phyloP scores from a whole-genome alignment of 2,797 vertebrate genomes.

The Alcedo quadribrachys region DNA sequence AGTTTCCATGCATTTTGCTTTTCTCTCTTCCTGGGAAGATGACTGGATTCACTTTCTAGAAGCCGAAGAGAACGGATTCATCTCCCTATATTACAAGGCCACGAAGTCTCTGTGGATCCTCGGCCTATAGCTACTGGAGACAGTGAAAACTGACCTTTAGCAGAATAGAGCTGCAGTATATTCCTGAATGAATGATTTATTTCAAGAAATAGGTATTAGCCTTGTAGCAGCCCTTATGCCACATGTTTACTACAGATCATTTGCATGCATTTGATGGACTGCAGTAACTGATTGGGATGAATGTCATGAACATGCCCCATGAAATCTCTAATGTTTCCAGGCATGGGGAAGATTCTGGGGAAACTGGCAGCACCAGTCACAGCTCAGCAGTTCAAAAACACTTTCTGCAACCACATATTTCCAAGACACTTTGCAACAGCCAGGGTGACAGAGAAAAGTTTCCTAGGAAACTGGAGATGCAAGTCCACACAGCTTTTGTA shows the following conservation, averaged over 20 bases:
- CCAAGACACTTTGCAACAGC: not conserved
- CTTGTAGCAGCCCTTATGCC: not conserved
- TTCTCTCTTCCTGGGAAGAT: not conserved
- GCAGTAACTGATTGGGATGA: not conserved
- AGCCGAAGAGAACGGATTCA: not conserved
- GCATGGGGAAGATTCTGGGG: not conserved
- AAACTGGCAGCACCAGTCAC: not conserved
- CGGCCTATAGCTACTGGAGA: not conserved
- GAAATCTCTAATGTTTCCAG: not conserved
- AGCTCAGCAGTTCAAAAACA: not conserved
- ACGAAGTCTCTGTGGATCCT: not conserved
- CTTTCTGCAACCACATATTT: not conserved
- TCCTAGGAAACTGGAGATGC: not conserved
- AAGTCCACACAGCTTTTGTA: not conserved
- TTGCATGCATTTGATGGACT: not conserved
- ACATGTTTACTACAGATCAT: not conserved
- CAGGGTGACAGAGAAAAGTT: not conserved
- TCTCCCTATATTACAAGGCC: not conserved
- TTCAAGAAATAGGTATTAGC: not conserved
- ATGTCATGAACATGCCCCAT: rapidly evolving
- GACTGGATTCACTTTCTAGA: not conserved
- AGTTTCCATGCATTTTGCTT: not conserved
- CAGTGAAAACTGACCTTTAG: not conserved
- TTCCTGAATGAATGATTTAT: not conserved
- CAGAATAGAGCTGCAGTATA: not conserved